Conservation (phyloP, 2,113 vertebrate genomes). For the Mus pahari region DNA sequence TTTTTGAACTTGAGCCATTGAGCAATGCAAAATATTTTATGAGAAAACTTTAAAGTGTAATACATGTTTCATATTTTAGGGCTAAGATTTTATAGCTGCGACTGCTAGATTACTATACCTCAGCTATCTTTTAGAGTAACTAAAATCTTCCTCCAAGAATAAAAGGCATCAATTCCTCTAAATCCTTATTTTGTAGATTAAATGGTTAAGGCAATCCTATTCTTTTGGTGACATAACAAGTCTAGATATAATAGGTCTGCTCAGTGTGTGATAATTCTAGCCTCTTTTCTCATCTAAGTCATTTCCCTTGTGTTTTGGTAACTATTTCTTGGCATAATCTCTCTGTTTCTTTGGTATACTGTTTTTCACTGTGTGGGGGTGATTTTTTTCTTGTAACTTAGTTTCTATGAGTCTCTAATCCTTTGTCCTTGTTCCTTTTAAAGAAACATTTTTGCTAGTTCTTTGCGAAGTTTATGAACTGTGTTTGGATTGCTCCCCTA, state of each 20-base stretch:
- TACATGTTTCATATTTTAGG: conserved; percentile 26
- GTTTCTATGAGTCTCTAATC: not conserved
- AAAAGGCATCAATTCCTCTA: not conserved
- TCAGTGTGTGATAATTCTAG: not conserved
- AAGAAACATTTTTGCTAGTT: not conserved
- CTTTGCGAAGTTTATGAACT: not conserved
- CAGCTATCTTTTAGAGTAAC: conserved; percentile 28
- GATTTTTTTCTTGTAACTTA: not conserved
- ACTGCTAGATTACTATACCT: not conserved
- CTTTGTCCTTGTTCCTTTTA: not conserved
- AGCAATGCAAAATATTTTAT: conserved; percentile 9
- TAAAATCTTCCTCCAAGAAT: not conserved
- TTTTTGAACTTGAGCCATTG: not conserved
- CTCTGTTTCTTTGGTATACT: conserved; percentile 32
- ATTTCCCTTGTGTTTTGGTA: not conserved
- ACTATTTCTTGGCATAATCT: not conserved
- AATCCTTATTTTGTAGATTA: not conserved
- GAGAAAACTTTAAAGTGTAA: conserved; percentile 13
- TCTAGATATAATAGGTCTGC: not conserved
- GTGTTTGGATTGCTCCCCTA: not conserved
- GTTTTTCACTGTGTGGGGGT: not conserved
- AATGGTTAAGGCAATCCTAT: not conserved
- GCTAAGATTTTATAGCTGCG: conserved; percentile 7
- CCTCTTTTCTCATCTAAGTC: not conserved
- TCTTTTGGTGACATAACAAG: not conserved